These are phyloP conservation scores for Ligdia adustata DNA, from an alignment of 2,888 invertebrate species.

Conservation along the genomic window DNA sequence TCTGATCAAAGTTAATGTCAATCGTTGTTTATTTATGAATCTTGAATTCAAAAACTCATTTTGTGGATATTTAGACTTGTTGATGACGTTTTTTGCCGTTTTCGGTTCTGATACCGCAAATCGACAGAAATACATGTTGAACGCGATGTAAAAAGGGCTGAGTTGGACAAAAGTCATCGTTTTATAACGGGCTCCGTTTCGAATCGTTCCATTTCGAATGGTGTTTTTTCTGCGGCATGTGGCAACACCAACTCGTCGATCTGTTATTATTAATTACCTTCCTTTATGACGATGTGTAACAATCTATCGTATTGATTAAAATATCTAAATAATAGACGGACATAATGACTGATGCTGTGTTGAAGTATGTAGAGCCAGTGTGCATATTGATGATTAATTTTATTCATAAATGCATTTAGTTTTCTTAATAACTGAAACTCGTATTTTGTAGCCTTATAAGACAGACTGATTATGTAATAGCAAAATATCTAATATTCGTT, in stretches of 20 bases:
- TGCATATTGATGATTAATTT: conserved; percentile 10
- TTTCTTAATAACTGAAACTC: too few species aligned
- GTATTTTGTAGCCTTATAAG: too few species aligned
- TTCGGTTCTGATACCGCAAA: conserved; percentile 57
- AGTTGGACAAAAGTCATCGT: conserved; percentile 62
- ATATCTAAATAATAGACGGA: conserved; percentile 78
- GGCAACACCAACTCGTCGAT: conserved; percentile 62
- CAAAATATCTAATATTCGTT: too few species aligned
- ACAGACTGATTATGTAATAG: too few species aligned
- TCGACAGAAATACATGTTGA: conserved; percentile 59
- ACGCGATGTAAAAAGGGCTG: conserved; percentile 68
- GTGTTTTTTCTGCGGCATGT: conserved; percentile 78
- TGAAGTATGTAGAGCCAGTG: conserved; percentile 45
- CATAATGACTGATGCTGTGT: conserved; percentile 61
- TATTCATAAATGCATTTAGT: too few species aligned
- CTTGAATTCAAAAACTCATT: conserved; percentile 39
- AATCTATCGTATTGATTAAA: conserved; percentile 81
- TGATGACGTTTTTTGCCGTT: conserved; percentile 48
- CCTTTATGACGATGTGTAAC: conserved; percentile 72
- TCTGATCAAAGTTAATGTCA: conserved; percentile 36
- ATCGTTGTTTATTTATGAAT: conserved; percentile 38
- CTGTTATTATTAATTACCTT: conserved; percentile 81
- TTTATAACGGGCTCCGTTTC: conserved; percentile 73
- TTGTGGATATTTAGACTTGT: conserved; percentile 49
- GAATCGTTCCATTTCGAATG: conserved; percentile 75